Conservation (phyloP, 2,113 vertebrate genomes). For the Rallus limicola region DNA sequence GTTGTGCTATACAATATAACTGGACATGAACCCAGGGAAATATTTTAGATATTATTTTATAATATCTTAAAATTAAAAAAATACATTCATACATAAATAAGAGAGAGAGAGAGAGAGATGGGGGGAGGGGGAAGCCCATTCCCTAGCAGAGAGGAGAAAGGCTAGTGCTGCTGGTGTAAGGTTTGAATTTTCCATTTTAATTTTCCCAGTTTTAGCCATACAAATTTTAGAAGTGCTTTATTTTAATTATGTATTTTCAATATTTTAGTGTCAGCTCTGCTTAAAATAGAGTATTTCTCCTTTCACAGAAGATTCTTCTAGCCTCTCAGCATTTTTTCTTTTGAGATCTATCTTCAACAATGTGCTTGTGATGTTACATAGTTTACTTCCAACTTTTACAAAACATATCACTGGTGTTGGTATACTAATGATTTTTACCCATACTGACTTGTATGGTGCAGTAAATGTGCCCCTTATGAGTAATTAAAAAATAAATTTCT, state of each 20-base stretch:
- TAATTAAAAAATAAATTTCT: neutral
- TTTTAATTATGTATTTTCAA: neutral
- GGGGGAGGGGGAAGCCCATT: too few species aligned
- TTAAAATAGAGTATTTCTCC: neutral
- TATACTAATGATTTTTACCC: neutral
- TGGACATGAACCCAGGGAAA: neutral
- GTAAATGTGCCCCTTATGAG: neutral
- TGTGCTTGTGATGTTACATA: neutral
- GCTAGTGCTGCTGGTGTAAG: neutral
- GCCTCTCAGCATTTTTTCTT: neutral
- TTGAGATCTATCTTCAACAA: neutral
- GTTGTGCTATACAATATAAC: neutral
- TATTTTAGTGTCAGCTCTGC: neutral
- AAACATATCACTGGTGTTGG: neutral
- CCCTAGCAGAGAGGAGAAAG: neutral
- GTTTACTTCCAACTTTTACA: neutral
- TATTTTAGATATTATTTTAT: neutral
- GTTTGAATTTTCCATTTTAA: neutral
- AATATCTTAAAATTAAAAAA: neutral
- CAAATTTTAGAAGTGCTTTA: neutral
- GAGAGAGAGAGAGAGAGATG: neutral
- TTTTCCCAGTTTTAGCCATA: neutral
- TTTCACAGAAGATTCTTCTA: neutral
- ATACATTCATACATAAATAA: neutral
- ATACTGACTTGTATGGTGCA: rapidly evolving